These are phyloP conservation scores for Sinodicranocentrus sp. DNA, from an alignment of 2,888 invertebrate genomes.

Conservation along the genomic window DNA sequence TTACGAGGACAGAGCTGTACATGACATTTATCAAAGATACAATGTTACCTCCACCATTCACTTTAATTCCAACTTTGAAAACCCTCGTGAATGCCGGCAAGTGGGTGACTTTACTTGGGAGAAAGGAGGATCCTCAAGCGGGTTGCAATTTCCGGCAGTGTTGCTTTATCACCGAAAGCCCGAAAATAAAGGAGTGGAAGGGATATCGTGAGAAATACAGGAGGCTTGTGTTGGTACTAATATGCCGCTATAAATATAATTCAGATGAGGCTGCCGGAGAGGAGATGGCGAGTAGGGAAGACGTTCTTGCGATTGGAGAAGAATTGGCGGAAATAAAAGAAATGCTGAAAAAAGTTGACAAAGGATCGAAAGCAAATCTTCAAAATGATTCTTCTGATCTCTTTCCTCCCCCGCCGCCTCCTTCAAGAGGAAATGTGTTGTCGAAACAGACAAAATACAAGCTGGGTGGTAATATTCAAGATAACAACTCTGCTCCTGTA, in stretches of 20 bases:
- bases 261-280: neutral
- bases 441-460: neutral
- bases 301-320: constrained; percentile 43
- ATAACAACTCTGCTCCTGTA: neutral
- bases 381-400: neutral
- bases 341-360: neutral
- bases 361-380: neutral
- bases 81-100: neutral
- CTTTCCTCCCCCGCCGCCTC: neutral
- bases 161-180: constrained; percentile 77
- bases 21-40: constrained; percentile 86
- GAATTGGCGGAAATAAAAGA: constrained; percentile 38
- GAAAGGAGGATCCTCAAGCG: constrained; percentile 78
- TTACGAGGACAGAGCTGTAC: constrained; percentile 80
- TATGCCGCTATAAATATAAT: constrained; percentile 18
- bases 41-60: constrained; percentile 85
- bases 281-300: constrained; percentile 30
- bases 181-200: constrained; percentile 18
- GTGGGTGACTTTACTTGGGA: neutral
- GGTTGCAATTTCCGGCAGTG: constrained; percentile 80
- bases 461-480: neutral
- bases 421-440: neutral
- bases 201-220: constrained; percentile 8
- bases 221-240: constrained; percentile 19
- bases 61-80: constrained; percentile 83